A percentile compares a stretch with the other conserved stretches of the same genome.
Conservation (phyloP, 64 coral and sea anemone species). For the Pocillopora verrucosa region DNA sequence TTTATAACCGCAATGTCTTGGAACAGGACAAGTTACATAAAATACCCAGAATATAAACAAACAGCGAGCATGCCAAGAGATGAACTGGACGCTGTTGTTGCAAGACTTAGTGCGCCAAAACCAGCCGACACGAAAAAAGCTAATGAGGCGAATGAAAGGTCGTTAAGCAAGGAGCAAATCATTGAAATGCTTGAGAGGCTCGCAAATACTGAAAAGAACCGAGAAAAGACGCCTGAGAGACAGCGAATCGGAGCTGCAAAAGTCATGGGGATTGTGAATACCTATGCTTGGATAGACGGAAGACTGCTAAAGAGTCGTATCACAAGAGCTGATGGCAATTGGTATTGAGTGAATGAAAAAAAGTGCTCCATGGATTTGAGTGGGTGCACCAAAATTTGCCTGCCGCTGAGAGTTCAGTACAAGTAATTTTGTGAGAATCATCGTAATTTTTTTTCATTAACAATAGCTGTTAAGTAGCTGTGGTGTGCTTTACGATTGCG, state of each 20-base stretch:
- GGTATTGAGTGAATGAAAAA: slow-evolving; percentile 7
- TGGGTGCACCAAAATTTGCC: too few relatives aligned
- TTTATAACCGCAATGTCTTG: slow-evolving; percentile 60
- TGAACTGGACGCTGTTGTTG: slow-evolving; percentile 60
- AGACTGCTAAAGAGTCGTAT: slow-evolving; percentile 36
- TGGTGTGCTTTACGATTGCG: too few relatives aligned
- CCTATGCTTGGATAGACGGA: slow-evolving; percentile 77
- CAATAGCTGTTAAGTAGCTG: too few relatives aligned
- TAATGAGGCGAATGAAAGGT: neutral
- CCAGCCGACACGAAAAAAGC: neutral
- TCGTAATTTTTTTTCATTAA: too few relatives aligned
- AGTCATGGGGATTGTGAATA: slow-evolving; percentile 64
- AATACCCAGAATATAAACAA: slow-evolving; percentile 71
- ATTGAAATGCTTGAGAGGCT: slow-evolving; percentile 79
- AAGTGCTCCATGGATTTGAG: neutral
- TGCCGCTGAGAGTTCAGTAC: too few relatives aligned
- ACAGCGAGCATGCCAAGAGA: slow-evolving; percentile 35
- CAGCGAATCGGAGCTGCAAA: slow-evolving; percentile 52
- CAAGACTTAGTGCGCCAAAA: slow-evolving; percentile 57
- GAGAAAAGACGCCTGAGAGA: slow-evolving; percentile 71
- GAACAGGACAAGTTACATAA: slow-evolving; percentile 65
- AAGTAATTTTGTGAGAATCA: too few relatives aligned
- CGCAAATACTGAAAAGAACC: slow-evolving; percentile 66
- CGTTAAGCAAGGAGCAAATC: slow-evolving; percentile 49
- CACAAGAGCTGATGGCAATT: slow-evolving; percentile 67